Base-by-base conservation (phyloP, 2,797 vertebrate genomes). In the Moxostoma hubbsi region DNA sequence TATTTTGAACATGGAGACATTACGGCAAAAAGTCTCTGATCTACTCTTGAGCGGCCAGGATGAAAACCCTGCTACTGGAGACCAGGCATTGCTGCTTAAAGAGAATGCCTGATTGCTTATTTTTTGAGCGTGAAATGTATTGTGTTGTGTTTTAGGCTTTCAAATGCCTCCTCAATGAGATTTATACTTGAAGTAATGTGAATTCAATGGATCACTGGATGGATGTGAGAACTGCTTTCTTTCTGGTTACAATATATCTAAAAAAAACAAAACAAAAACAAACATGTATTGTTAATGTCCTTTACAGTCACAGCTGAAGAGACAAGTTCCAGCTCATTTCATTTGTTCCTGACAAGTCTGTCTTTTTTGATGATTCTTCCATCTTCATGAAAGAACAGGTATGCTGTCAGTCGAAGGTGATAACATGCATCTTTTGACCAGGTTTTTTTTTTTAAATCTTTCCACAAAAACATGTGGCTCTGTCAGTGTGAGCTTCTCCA, bases 71-170 rank as follows among this genome's bases (percentile, higher is more conserved):
- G 16, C 46, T 72, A 43, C 57, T 55, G 24, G 55, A 62, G 55
- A 59, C 12, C 53, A 64, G 16, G 75, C 2, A 24, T 6, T 36
- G 46, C 43, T 71, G 64, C 70, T 79, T 75, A 81, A 81, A 79
- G 72, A 81, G 73, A 83, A 81, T 83, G n/a, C 65, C 47, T 81
- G 73, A 70, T 75, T 76, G 77, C 57, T 64, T 58, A 0, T n/a
- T 49, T 55, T 64, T 45, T 74, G 75, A 11, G n/a, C 58, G 57
- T 74, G 18, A 82, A 67, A 46, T 24, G 63, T 59, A 50, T 10
- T 7, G 45, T 3, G 53, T 61, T 7, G 10, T 55, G 18, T 59
- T 77, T 67, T 50, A 46, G 6, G 6, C 36, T 57, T 16, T 36
- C 36, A 9, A 43, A 24, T 61, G 59, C 10, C 53, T 67, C 55